These are phyloP conservation scores for Clarias magur DNA, from an alignment of 2,113 vertebrate genomes.

Conservation along the genomic window DNA sequence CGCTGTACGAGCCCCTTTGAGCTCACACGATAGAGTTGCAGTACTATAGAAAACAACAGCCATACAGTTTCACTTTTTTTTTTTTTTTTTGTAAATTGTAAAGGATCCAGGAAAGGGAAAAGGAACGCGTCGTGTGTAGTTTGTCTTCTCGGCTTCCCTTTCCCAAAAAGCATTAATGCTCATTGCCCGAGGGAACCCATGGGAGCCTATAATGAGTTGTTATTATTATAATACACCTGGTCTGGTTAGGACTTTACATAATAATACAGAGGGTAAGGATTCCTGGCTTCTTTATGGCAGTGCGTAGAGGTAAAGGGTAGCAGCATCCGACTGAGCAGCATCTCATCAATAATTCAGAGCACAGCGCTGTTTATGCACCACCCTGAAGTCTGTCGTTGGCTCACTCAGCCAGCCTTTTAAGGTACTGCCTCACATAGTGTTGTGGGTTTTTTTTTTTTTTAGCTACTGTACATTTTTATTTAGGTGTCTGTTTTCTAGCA, in stretches of 20 bases:
- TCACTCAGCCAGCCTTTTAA: conserved; percentile 23
- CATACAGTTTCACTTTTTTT: background rate
- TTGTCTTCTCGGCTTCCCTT: conserved; percentile 11
- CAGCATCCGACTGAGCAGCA: conserved; percentile 66
- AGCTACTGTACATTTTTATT: background rate
- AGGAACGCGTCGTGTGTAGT: conserved; percentile 10
- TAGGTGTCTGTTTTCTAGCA: background rate
- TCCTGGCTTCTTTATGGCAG: conserved; percentile 7
- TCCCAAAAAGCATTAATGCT: background rate
- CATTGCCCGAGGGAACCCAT: background rate
- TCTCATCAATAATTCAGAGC: conserved; percentile 78
- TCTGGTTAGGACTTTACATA: background rate
- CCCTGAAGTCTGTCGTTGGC: conserved; percentile 50
- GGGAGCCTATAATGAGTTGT: background rate
- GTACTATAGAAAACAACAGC: background rate
- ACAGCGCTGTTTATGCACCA: conserved; percentile 65
- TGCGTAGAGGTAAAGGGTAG: conserved; percentile 23
- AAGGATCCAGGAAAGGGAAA: conserved; percentile 27
- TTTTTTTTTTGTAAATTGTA: background rate
- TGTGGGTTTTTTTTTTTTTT: background rate
- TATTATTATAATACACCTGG: too few relatives aligned
- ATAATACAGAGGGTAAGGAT: background rate
- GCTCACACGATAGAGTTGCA: background rate
- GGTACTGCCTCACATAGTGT: conserved; percentile 10
- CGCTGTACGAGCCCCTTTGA: background rate